These are phyloP conservation scores for Apostichopus leukothele DNA, from an alignment of 53 echinoderm and acorn worm genomes.

Conservation along the genomic window DNA sequence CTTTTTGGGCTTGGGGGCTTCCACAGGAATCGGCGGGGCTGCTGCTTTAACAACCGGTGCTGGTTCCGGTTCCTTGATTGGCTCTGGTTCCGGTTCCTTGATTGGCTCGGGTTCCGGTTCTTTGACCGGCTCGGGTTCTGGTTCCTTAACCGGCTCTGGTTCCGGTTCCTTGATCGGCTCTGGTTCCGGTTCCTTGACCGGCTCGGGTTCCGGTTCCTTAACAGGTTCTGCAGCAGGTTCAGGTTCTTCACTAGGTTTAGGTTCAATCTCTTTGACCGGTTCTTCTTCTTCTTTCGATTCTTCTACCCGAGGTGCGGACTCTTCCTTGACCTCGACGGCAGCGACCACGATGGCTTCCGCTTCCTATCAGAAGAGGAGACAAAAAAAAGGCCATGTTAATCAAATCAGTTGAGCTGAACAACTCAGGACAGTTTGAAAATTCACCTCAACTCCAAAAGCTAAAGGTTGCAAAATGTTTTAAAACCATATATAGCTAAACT, in stretches of 20 bases:
- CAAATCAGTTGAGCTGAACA: no score
- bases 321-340: slow-evolving; percentile 29
- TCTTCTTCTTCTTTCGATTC: not conserved
- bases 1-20: slow-evolving; percentile 26
- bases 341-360: slow-evolving; percentile 47
- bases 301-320: slow-evolving; percentile 3
- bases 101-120: slow-evolving; percentile 57
- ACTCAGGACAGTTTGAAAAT: no score
- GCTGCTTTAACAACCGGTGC: slow-evolving; percentile 50
- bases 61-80: slow-evolving; percentile 51
- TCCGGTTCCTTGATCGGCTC: slow-evolving; percentile 20
- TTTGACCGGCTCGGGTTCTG: slow-evolving; percentile 65
- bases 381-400: no score
- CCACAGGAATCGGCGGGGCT: slow-evolving; percentile 44
- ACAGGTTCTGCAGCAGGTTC: slow-evolving; percentile 50
- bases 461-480: no score
- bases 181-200: slow-evolving; percentile 8
- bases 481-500: no score
- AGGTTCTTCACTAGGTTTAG: slow-evolving; percentile 46
- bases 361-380: not conserved
- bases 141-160: slow-evolving; percentile 44
- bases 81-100: slow-evolving; percentile 54
- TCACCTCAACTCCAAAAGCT: no score
- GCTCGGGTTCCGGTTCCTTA: slow-evolving; percentile 49
- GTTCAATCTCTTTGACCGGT: slow-evolving; percentile 46